Evolutionary conservation across 1,140 invertebrate species (phyloP).

Genomic region (Cataglyphis hispanica): DNA sequence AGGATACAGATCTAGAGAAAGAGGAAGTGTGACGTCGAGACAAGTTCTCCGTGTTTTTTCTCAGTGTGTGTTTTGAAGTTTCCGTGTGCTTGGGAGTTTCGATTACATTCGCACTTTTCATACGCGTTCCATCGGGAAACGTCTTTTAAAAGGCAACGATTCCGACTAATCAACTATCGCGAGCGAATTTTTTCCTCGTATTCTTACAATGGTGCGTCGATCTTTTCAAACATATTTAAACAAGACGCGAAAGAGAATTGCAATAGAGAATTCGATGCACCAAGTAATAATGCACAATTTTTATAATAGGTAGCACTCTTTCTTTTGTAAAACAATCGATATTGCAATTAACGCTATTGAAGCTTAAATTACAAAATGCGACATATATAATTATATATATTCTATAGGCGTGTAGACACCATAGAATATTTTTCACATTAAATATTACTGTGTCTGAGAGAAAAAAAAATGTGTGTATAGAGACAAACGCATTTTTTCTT

Average conservation of each 20-base stretch:
- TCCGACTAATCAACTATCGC: constrained; percentile 20
- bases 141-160: constrained; percentile 31
- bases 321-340: constrained; percentile 10
- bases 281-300: too few relatives aligned
- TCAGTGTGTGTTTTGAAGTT: background rate
- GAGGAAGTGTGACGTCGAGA: constrained; percentile 6
- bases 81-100: constrained; percentile 4
- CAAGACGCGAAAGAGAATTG: background rate
- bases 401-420: background rate
- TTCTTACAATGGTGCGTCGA: constrained; percentile 1
- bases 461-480: constrained; percentile 13
- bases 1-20: constrained; percentile 76
- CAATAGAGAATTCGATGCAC: constrained; percentile 9
- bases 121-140: background rate
- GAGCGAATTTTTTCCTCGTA: constrained; percentile 21
- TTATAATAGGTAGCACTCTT: constrained; percentile 14
- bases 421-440: constrained; percentile 6
- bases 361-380: constrained; percentile 32
- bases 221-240: constrained; percentile 9
- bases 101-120: background rate
- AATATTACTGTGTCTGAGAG: background rate
- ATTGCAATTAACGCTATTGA: constrained; percentile 3
- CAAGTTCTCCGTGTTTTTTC: constrained; percentile 22
- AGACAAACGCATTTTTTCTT: constrained; percentile 22
- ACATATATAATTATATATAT: background rate